phyloP scores from a whole-genome alignment of 92 coral and sea anemone genomes.

The Micromussa lordhowensis region DNA sequence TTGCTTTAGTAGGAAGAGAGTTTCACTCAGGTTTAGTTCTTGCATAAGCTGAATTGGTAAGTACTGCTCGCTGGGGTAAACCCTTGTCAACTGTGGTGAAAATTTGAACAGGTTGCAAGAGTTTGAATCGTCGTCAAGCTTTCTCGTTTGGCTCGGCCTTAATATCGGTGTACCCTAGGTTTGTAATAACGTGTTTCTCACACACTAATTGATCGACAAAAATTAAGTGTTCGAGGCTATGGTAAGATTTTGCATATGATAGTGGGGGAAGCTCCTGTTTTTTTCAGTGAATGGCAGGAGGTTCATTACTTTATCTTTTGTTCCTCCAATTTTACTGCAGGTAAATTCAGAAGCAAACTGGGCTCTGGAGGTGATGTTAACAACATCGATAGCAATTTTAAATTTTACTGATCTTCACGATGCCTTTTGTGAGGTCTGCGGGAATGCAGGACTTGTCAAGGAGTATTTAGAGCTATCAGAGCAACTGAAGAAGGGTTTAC shows the following conservation, averaged over 20 bases:
- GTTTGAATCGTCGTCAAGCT: not conserved
- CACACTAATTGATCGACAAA: not conserved
- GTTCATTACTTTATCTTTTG: not conserved
- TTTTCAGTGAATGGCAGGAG: not conserved
- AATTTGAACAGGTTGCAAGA: not conserved
- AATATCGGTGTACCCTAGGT: too few species aligned
- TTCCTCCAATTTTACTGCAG: not conserved
- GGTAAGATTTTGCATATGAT: not conserved
- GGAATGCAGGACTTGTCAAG: conserved; percentile 52
- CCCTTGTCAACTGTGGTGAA: too few species aligned
- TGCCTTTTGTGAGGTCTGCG: conserved; percentile 62
- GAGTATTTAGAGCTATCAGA: conserved; percentile 47
- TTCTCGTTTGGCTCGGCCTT: not conserved
- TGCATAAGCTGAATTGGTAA: too few species aligned
- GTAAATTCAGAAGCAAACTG: conserved; percentile 27
- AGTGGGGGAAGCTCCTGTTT: not conserved
- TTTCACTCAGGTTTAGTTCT: too few species aligned
- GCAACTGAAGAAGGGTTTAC: conserved; percentile 53
- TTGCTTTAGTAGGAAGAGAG: too few species aligned
- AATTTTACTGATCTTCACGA: conserved; percentile 67
- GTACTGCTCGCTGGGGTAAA: too few species aligned
- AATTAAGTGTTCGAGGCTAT: not conserved
- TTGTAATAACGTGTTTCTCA: too few species aligned
- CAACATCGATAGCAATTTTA: conserved; percentile 38
- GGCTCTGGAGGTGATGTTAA: conserved; percentile 57